These are phyloP conservation scores for Porites lutea DNA, from an alignment of 64 coral and sea anemone genomes.

Conservation along the genomic window DNA sequence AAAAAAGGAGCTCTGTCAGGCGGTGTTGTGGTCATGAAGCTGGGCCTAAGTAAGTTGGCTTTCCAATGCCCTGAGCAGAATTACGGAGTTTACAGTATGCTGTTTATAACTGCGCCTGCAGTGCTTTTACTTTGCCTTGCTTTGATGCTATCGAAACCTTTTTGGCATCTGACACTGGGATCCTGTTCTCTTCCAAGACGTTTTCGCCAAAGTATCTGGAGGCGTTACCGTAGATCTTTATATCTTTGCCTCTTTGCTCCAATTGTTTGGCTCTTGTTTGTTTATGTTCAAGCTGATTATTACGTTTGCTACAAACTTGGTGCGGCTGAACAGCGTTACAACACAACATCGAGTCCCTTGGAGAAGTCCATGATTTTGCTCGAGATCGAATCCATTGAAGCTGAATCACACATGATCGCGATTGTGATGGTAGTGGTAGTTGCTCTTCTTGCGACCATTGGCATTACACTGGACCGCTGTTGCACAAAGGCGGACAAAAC, in stretches of 20 bases:
- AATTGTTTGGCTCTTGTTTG: constrained; percentile 4
- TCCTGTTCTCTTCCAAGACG: not conserved
- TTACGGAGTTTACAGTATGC: not conserved
- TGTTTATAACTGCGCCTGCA: not conserved
- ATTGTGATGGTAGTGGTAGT: not conserved
- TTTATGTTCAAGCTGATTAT: not conserved
- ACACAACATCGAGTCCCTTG: not conserved
- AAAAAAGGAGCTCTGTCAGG: not conserved
- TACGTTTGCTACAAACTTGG: constrained; percentile 20
- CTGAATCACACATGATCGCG: constrained; percentile 5
- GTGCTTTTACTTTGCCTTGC: not conserved
- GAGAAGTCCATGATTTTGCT: not conserved
- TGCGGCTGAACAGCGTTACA: not conserved
- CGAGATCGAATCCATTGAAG: not conserved
- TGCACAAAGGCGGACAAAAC: not conserved
- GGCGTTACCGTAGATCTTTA: not conserved
- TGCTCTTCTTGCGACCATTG: not conserved
- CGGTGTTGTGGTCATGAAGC: not conserved
- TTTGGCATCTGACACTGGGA: not conserved
- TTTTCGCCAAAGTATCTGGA: not conserved
- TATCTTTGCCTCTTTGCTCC: not conserved
- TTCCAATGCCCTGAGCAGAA: not conserved
- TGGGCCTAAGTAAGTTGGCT: not conserved
- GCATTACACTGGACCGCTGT: constrained; percentile 4
- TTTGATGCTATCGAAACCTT: not conserved